Evolutionary conservation across 2,113 vertebrate genomes (phyloP).

Genomic region (Epinephelus lanceolatus): DNA sequence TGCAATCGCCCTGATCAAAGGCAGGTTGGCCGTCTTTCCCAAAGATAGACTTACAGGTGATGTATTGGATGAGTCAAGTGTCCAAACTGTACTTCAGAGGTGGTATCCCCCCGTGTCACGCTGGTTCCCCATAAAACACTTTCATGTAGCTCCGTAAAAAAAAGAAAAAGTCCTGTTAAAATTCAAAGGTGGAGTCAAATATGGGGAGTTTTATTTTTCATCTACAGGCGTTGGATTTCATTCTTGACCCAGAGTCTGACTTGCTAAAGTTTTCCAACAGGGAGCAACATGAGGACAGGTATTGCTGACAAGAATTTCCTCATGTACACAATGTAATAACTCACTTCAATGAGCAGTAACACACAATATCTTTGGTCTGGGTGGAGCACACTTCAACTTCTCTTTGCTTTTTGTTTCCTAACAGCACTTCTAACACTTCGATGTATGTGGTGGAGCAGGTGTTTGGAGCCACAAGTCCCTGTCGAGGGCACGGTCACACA

Average conservation of each 20-base stretch:
- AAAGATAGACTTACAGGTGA: constrained; percentile 74
- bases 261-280: constrained; percentile 12
- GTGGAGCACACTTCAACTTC: background rate
- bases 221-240: constrained; percentile 51
- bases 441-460: background rate
- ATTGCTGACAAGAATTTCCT: constrained; percentile 19
- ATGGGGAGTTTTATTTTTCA: constrained; percentile 56
- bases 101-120: constrained; percentile 58
- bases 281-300: constrained; percentile 19
- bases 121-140: constrained; percentile 73
- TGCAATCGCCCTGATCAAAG: constrained; percentile 63
- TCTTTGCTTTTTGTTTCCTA: background rate
- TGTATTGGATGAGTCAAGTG: constrained; percentile 72
- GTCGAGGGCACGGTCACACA: too few relatives aligned
- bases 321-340: constrained; percentile 12
- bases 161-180: constrained; percentile 46
- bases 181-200: constrained; percentile 53
- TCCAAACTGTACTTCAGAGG: constrained; percentile 57
- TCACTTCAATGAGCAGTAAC: background rate
- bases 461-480: background rate
- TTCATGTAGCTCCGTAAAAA: constrained; percentile 65
- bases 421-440: background rate
- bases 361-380: background rate
- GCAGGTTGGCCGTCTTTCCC: constrained; percentile 40
- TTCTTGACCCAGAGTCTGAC: background rate